Base-by-base conservation (phyloP, 2,797 vertebrate genomes). In the Falco columbarius region DNA sequence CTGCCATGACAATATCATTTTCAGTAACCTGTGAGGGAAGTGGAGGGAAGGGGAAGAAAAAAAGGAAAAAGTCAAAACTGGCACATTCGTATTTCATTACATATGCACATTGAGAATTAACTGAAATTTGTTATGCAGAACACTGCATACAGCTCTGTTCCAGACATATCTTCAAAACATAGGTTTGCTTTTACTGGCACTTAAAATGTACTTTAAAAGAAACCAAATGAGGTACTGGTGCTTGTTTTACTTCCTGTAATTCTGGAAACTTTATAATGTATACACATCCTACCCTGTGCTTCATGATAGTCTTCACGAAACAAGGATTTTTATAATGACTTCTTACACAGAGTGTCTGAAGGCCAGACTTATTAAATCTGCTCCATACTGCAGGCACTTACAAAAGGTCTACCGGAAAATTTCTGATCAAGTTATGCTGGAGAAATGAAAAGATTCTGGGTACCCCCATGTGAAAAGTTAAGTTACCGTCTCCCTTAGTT, bases 1-100 rank as follows among this genome's bases (percentile, higher is more conserved):
- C 99, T 3, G 99, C 99, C 95, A 98, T 98, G 23, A 99, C 98
- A 93, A 99, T 93, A 71, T 99, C 99, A 61, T 98, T 98, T 97
- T 99, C 98, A 24, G 99, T 99, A 91, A 99, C 98, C 99, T 99
- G 94, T 62, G 61, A 91, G 94, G 76, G 86, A 52, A 74, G 2
- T 44, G 4, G 49, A 5, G 7, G 67, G 40, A 63, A 68, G 24
- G 6, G 46, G 13, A 68, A 59, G 8, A 29, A 46, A 21, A 68
- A 68, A 54, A 34, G 3, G 17, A 47, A 67, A 67, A 52, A n/a
- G 16, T 14, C 27, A 83, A n/a, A 91, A 80, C 8, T 9, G 51
- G 47, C 30, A 70, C 27, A 36, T 58, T 40, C 5, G 1, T 40
- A 61, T 81, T 92, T 91, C n/a, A 34, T 51, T 61, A 65, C 29